A percentile compares a stretch with the other conserved stretches of the same genome.
Conservation (phyloP, 2,797 vertebrate genomes). For the Tachyglossus aculeatus region DNA sequence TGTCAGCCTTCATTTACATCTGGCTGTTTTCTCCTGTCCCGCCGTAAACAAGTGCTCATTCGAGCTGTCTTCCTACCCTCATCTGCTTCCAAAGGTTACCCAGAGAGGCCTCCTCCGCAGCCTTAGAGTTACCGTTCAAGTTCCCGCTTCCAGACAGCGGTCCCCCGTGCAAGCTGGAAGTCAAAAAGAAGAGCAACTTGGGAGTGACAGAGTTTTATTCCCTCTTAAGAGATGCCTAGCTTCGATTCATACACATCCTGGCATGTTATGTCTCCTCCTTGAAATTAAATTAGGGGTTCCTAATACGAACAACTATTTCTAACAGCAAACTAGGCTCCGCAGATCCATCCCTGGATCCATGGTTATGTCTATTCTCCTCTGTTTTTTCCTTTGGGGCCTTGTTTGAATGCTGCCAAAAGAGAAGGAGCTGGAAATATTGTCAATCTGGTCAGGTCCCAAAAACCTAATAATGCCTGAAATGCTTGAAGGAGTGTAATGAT, state of each 20-base stretch:
- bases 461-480: constrained; percentile 65
- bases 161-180: constrained; percentile 68
- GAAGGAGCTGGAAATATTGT: constrained; percentile 59
- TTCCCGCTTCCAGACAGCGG: constrained; percentile 81
- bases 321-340: constrained; percentile 68
- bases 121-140: constrained; percentile 78
- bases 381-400: constrained; percentile 51
- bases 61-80: constrained; percentile 83
- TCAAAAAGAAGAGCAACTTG: constrained; percentile 76
- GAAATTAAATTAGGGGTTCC: constrained; percentile 73
- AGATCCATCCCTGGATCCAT: constrained; percentile 61
- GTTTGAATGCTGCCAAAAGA: constrained; percentile 56
- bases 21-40: constrained; percentile 86
- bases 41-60: constrained; percentile 91
- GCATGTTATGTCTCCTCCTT: constrained; percentile 67
- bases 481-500: constrained; percentile 53
- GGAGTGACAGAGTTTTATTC: constrained; percentile 79
- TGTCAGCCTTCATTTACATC: constrained; percentile 98
- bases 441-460: constrained; percentile 64
- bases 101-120: constrained; percentile 76
- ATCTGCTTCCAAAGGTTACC: constrained; percentile 76
- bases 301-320: constrained; percentile 72
- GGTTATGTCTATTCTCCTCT: constrained; percentile 1
- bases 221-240: constrained; percentile 69
- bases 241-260: constrained; percentile 72